Evolutionary conservation across 2,888 invertebrate genomes (phyloP).

Genomic region (Ommatoiulus sabulosus): DNA sequence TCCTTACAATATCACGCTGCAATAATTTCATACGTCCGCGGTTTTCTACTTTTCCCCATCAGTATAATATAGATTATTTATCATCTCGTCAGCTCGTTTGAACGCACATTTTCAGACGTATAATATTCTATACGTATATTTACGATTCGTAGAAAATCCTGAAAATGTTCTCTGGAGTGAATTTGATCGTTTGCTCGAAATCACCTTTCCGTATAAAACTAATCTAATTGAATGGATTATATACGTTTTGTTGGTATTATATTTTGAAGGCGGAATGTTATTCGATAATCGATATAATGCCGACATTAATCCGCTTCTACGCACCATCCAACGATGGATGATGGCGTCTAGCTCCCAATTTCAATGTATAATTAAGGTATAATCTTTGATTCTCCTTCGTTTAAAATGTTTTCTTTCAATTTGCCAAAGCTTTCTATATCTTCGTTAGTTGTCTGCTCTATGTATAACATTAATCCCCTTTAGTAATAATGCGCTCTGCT

Average conservation of each 20-base stretch:
- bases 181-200: background rate
- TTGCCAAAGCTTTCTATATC: background rate
- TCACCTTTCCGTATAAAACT: conserved; percentile 12
- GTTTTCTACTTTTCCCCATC: too few relatives aligned
- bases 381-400: conserved; percentile 34
- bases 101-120: too few relatives aligned
- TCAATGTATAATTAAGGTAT: conserved; percentile 21
- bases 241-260: background rate
- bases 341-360: background rate
- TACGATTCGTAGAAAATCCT: background rate
- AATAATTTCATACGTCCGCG: too few relatives aligned
- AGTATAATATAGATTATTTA: too few relatives aligned
- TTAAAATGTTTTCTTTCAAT: conserved; percentile 40
- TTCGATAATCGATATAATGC: background rate
- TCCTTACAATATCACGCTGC: too few relatives aligned
- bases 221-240: conserved; percentile 30
- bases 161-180: background rate
- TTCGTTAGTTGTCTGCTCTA: conserved; percentile 16
- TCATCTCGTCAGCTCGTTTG: too few relatives aligned
- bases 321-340: background rate
- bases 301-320: background rate
- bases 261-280: background rate
- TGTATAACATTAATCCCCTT: conserved; percentile 36
- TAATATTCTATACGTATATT: too few relatives aligned
- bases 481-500: conserved; percentile 43